Evolutionary conservation across 2,888 invertebrate genomes (phyloP), one percentile per base, ranked within the genome.

Genomic region (Gymnosoma rotundatum): DNA sequence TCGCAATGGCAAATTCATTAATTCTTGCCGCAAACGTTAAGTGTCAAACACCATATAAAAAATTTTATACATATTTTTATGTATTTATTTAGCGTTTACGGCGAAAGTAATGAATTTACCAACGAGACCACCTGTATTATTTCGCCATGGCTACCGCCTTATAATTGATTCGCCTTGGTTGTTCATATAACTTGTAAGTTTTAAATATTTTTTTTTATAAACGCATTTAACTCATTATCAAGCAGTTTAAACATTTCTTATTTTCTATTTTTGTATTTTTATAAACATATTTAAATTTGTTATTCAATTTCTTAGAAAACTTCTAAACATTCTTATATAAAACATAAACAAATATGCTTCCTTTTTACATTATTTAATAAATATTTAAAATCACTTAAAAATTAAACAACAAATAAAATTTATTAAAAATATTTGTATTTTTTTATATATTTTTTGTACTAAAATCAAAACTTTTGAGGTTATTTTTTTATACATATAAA

Each of bases 141-240:
- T n/a, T n/a, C n/a, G n/a, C n/a, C n/a, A n/a, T n/a, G n/a, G n/a
- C n/a, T n/a, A n/a, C n/a, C n/a, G n/a, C n/a, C n/a, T n/a, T n/a
- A n/a, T n/a, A n/a, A n/a, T n/a, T n/a, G n/a, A n/a, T n/a, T n/a
- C n/a, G n/a, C n/a, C n/a, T n/a, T n/a, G 8, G 50, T 87, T 88
- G 83, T 86, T 83, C 83, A 81, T 64, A 78, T 54, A 50, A 61
- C 18, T 48, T 52, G 48, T 48, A 83, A 78, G 80, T 88, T 56
- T 54, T 32, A 20, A 52, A 87, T 48, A 86, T 89, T 88, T 89
- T 25, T 25, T 25, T 89, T 88, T 20, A 42, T 86, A 88, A 85
- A 87, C 82, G 88, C 81, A 67, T 36, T 80, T 63, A 73, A 81
- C 79, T 85, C 72, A 73, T 75, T 80, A 45, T 75, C 50, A 66